A percentile compares a stretch with the other conserved stretches of the same genome.
These are phyloP conservation scores for Pipistrellus pipistrellus DNA, from an alignment of 2,797 vertebrate species.

Conservation along the genomic window DNA sequence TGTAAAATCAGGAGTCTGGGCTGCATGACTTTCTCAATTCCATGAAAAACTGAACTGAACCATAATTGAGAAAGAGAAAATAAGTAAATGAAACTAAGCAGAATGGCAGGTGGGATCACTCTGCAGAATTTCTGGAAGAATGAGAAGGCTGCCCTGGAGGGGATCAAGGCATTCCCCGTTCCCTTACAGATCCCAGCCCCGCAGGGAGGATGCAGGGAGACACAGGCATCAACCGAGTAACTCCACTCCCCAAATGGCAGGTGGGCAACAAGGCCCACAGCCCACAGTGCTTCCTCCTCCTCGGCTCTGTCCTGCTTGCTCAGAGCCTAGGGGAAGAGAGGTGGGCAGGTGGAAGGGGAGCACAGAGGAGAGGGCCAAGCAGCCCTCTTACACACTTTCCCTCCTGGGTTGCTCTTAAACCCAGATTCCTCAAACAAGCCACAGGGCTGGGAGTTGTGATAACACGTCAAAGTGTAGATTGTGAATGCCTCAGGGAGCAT, in stretches of 20 bases:
- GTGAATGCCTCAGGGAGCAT: not conserved
- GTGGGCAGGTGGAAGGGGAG: not conserved
- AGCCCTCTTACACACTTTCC: not conserved
- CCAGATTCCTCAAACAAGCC: not conserved
- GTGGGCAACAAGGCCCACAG: not conserved
- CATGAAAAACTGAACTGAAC: not conserved
- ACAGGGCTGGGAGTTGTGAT: not conserved
- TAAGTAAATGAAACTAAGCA: not conserved
- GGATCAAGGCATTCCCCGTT: not conserved
- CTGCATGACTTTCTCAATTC: not conserved
- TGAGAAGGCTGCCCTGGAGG: not conserved
- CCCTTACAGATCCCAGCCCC: not conserved
- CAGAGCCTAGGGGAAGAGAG: not conserved
- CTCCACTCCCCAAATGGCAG: not conserved
- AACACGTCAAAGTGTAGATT: not conserved
- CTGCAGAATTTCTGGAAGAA: not conserved
- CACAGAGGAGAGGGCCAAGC: not conserved
- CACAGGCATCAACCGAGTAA: not conserved
- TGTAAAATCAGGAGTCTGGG: not conserved
- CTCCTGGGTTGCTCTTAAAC: not conserved
- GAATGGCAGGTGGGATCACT: not conserved
- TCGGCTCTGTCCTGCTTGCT: not conserved
- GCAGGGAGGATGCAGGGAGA: not conserved
- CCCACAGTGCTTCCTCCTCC: not conserved
- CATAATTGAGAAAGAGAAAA: not conserved